Percentiles rank a stretch among this genome's conserved stretches.
Conservation (phyloP, 2,888 invertebrate genomes). For the Monochamus alternatus region DNA sequence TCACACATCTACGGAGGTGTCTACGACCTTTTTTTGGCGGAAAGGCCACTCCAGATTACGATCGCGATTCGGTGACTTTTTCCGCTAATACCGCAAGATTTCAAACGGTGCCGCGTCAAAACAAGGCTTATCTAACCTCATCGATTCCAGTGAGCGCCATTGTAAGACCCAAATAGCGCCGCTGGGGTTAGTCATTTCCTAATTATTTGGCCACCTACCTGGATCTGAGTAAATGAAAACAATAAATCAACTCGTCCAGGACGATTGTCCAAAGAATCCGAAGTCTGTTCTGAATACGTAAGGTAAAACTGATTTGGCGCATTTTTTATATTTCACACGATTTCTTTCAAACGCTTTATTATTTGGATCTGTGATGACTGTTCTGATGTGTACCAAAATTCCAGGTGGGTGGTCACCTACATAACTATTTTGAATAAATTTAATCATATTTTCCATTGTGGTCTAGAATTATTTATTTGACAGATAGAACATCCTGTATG, state of each 20-base stretch:
- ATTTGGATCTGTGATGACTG: background rate
- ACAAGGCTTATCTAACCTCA: slow-evolving; percentile 6
- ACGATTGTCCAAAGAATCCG: background rate
- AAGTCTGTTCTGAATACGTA: slow-evolving; percentile 16
- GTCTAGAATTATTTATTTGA: background rate
- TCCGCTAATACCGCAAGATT: slow-evolving; percentile 9
- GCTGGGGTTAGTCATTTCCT: slow-evolving; percentile 12
- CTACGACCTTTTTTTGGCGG: slow-evolving; percentile 1
- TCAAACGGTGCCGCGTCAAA: background rate
- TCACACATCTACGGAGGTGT: slow-evolving; percentile 1
- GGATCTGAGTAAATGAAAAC: slow-evolving; percentile 8
- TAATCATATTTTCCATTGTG: background rate
- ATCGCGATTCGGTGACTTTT: background rate
- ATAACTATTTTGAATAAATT: slow-evolving; percentile 22
- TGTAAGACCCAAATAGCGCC: slow-evolving; percentile 5
- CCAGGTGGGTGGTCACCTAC: slow-evolving; percentile 21
- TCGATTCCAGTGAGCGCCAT: background rate
- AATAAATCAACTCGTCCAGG: slow-evolving; percentile 9
- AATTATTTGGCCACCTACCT: slow-evolving; percentile 32
- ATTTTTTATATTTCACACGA: background rate
- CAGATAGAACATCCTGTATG: background rate
- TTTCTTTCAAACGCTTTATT: background rate
- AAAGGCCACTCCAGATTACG: slow-evolving; percentile 10
- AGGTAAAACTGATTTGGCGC: background rate
- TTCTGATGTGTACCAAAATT: slow-evolving; percentile 3